These are phyloP conservation scores for Microctonus hyperodae DNA, from an alignment of 2,888 invertebrate species.

Conservation along the genomic window DNA sequence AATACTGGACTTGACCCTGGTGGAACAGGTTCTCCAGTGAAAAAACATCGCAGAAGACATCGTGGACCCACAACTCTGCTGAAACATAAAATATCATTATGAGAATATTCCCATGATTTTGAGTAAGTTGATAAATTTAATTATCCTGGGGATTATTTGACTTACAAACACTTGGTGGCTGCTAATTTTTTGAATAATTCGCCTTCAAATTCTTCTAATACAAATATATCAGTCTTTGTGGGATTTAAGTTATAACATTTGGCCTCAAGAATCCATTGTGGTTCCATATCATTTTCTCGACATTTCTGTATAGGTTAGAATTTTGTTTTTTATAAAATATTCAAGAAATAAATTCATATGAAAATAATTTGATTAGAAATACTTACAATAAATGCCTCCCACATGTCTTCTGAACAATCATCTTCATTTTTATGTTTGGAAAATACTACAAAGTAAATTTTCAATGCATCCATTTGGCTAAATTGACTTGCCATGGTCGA, in stretches of 20 bases:
- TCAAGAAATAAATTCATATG: constrained; percentile 55
- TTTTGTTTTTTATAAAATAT: constrained; percentile 44
- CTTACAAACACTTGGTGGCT: constrained; percentile 75
- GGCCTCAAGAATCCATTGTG: constrained; percentile 72
- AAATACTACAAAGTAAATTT: constrained; percentile 66
- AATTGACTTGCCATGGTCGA: constrained; percentile 41
- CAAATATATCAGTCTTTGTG: constrained; percentile 76
- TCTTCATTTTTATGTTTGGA: constrained; percentile 63
- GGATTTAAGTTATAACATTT: constrained; percentile 67
- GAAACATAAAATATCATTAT: constrained; percentile 41
- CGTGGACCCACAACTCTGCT: constrained; percentile 83
- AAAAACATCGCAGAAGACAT: constrained; percentile 78
- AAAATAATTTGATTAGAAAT: not conserved
- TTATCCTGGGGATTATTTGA: constrained; percentile 26
- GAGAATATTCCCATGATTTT: constrained; percentile 9
- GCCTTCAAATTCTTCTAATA: constrained; percentile 81
- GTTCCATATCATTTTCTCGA: constrained; percentile 69
- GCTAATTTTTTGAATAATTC: constrained; percentile 72
- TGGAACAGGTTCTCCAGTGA: constrained; percentile 77
- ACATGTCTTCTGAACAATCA: constrained; percentile 70
- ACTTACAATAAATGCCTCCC: constrained; percentile 69
- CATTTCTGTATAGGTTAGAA: constrained; percentile 64
- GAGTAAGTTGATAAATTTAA: not conserved
- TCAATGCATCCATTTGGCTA: constrained; percentile 47
- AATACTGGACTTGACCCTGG: constrained; percentile 78